Evolutionary conservation across 2,888 invertebrate genomes (phyloP).

Genomic region (Drosophila mayaguana): DNA sequence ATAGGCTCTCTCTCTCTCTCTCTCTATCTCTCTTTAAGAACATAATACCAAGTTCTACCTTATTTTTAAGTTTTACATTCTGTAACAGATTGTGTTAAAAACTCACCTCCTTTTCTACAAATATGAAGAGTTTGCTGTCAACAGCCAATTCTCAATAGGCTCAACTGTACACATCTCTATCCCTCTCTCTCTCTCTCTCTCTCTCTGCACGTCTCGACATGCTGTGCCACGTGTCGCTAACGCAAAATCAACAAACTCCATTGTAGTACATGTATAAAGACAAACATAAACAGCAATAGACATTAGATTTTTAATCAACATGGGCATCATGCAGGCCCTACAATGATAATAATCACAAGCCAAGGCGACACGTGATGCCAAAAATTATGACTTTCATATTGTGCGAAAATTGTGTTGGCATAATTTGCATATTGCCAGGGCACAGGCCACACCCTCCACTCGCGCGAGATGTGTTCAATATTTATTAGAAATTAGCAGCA

Average conservation of each 20-base stretch:
- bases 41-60: no score
- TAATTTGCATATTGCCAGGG: slow-evolving; percentile 67
- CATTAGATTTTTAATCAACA: slow-evolving; percentile 57
- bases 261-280: slow-evolving; percentile 16
- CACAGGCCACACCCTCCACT: not conserved
- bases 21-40: no score
- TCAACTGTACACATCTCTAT: slow-evolving; percentile 36
- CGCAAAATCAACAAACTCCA: slow-evolving; percentile 56
- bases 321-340: slow-evolving; percentile 46
- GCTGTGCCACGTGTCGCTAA: slow-evolving; percentile 55
- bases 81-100: no score
- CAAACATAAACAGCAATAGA: slow-evolving; percentile 47
- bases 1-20: no score
- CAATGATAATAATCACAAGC: slow-evolving; percentile 69
- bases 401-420: slow-evolving; percentile 63
- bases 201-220: not conserved
- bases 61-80: no score
- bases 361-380: slow-evolving; percentile 68
- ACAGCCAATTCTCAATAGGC: not conserved
- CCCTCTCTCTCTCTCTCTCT: no score
- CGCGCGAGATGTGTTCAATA: slow-evolving; percentile 58
- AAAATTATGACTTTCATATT: slow-evolving; percentile 65
- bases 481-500: slow-evolving; percentile 80
- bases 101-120: no score
- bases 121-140: not conserved